These are phyloP conservation scores for Dunckerocampus dactyliophorus DNA, from an alignment of 2,113 vertebrate genomes.

Conservation along the genomic window DNA sequence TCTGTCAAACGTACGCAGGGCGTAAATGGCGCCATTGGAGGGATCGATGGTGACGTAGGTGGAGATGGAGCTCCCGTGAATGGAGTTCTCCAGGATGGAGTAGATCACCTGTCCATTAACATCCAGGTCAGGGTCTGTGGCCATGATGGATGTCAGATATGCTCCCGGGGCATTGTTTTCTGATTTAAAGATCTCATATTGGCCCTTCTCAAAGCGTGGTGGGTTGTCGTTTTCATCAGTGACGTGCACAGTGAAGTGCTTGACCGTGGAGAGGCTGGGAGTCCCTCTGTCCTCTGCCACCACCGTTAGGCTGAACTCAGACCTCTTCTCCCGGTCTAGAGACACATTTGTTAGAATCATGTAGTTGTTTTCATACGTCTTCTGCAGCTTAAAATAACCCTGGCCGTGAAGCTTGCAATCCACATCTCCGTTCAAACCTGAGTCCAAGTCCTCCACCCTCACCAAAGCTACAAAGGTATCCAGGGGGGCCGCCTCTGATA, in stretches of 20 bases:
- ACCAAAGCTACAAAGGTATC: constrained; percentile 95
- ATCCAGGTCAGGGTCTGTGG: constrained; percentile 87
- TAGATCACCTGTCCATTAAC: constrained; percentile 94
- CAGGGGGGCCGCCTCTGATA: constrained; percentile 85
- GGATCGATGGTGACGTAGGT: constrained; percentile 95
- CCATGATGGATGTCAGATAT: constrained; percentile 85
- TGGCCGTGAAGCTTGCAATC: constrained; percentile 88
- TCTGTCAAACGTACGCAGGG: constrained; percentile 88
- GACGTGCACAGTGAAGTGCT: constrained; percentile 91
- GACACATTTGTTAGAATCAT: constrained; percentile 91
- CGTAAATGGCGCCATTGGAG: constrained; percentile 90
- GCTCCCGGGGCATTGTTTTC: constrained; percentile 94
- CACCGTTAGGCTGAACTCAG: constrained; percentile 91
- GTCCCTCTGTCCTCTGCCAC: constrained; percentile 89
- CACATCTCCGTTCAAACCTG: constrained; percentile 86
- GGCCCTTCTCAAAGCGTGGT: constrained; percentile 87
- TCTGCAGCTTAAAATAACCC: constrained; percentile 90
- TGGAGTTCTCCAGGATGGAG: constrained; percentile 83
- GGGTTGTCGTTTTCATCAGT: constrained; percentile 95
- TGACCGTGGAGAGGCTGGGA: constrained; percentile 88
- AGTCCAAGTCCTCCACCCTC: constrained; percentile 89
- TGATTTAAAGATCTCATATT: constrained; percentile 87
- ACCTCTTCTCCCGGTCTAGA: constrained; percentile 89
- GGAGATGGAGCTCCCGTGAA: constrained; percentile 85
- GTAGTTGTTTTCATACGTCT: constrained; percentile 94